Conservation (phyloP, 2,113 vertebrate species). For the Petaurus breviceps region DNA sequence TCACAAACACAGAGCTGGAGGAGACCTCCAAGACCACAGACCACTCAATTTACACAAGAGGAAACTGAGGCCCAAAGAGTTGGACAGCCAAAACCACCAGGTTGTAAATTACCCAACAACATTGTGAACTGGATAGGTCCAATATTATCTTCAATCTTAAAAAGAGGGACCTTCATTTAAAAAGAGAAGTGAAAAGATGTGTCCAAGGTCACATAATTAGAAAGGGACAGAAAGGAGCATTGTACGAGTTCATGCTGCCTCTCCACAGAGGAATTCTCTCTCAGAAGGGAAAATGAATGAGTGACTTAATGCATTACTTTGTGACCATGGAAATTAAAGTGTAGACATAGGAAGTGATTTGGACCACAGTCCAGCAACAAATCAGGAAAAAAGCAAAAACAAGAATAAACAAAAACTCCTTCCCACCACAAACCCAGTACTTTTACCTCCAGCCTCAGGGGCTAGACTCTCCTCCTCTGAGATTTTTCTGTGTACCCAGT, state of each 20-base stretch:
- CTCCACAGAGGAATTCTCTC: not conserved
- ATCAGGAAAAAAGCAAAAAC: constrained; percentile 14
- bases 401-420: not conserved
- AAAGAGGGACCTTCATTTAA: constrained; percentile 11
- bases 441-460: not conserved
- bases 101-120: not conserved
- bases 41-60: not conserved
- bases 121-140: not conserved
- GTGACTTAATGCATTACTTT: constrained; percentile 31
- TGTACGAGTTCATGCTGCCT: not conserved
- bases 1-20: not conserved
- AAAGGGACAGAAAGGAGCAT: not conserved
- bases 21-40: not conserved
- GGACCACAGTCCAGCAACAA: constrained; percentile 35
- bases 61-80: not conserved
- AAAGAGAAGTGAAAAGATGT: not conserved
- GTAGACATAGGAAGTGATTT: constrained; percentile 44
- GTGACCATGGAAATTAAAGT: not conserved
- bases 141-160: not conserved
- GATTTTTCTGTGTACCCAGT: not conserved
- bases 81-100: not conserved
- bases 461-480: not conserved
- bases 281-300: not conserved
- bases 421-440: not conserved
- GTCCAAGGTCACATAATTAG: constrained; percentile 18